Percentiles rank a stretch among this genome's conserved stretches.
phyloP scores from a whole-genome alignment of 2,888 invertebrate genomes.

The Taenaris catops region DNA sequence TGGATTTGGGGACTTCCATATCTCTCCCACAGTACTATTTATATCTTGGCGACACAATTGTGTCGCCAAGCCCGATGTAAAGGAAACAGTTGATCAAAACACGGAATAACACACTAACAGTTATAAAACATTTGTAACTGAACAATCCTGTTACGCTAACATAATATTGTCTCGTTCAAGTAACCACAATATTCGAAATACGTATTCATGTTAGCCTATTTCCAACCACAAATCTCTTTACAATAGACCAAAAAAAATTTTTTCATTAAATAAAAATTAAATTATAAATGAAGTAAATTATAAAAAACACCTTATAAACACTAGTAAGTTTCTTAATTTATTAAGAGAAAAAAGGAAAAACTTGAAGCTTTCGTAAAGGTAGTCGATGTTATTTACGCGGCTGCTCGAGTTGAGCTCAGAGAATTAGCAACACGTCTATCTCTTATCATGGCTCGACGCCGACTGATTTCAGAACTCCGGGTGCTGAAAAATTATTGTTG shows the following conservation, averaged over 20 bases:
- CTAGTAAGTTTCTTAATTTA: too few relatives aligned
- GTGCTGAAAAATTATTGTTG: slow-evolving; percentile 51
- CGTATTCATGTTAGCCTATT: too few relatives aligned
- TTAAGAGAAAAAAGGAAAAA: slow-evolving; percentile 18
- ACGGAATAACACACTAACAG: slow-evolving; percentile 28
- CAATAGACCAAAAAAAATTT: too few relatives aligned
- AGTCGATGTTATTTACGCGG: slow-evolving; percentile 71
- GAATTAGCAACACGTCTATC: slow-evolving; percentile 30
- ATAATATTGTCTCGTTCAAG: slow-evolving; percentile 6
- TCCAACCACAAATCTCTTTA: too few relatives aligned
- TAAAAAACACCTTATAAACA: too few relatives aligned
- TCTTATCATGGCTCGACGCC: slow-evolving; percentile 41
- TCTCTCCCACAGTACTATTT: too few relatives aligned
- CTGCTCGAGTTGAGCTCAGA: slow-evolving; percentile 25
- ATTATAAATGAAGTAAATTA: too few relatives aligned
- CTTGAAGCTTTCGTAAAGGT: slow-evolving; percentile 30
- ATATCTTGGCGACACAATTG: too few relatives aligned
- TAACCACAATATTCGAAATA: too few relatives aligned
- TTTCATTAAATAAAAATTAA: too few relatives aligned
- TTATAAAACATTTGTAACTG: slow-evolving; percentile 34
- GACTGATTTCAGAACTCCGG: slow-evolving; percentile 49
- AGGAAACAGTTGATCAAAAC: slow-evolving; percentile 58
- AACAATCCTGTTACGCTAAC: slow-evolving; percentile 11
- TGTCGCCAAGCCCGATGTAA: slow-evolving; percentile 31
- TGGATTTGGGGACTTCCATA: too few relatives aligned